Conservation (phyloP, 2,113 vertebrate genomes). For the Tupaia chinensis region DNA sequence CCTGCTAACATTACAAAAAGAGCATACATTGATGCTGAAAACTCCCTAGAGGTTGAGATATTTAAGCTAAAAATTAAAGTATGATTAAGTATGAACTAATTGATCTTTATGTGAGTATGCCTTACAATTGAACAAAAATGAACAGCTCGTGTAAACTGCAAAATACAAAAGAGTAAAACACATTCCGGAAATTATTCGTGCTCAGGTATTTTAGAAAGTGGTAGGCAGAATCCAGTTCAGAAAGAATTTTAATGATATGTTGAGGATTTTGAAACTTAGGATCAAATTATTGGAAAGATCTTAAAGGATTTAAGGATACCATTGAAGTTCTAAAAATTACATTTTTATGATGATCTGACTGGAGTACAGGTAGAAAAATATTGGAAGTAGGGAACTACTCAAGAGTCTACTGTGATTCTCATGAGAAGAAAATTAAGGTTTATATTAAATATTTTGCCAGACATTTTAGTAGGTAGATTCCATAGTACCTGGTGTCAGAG, state of each 20-base stretch:
- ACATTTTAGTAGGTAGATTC: not conserved
- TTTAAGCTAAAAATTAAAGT: slow-evolving; percentile 2
- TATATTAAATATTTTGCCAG: not conserved
- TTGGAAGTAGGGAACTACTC: not conserved
- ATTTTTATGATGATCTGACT: not conserved
- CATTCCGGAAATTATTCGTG: not conserved
- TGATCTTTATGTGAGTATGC: not conserved
- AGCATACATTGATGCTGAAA: not conserved
- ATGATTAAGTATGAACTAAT: not conserved
- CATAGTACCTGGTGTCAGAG: not conserved
- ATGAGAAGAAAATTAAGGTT: not conserved
- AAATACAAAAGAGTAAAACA: not conserved
- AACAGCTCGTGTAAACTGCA: not conserved
- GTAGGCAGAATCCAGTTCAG: not conserved
- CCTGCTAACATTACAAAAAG: not conserved
- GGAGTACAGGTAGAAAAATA: not conserved
- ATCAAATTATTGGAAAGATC: not conserved
- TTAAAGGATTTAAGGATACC: not conserved
- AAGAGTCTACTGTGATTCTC: not conserved
- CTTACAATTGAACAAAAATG: not conserved
- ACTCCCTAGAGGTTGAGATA: not conserved
- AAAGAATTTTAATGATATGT: not conserved
- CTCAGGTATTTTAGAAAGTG: not conserved
- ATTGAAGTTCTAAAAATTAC: not conserved
- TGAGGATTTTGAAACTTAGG: not conserved